Evolutionary conservation across 2,797 vertebrate species (phyloP).

Genomic region (Silurus lanzhouensis): DNA sequence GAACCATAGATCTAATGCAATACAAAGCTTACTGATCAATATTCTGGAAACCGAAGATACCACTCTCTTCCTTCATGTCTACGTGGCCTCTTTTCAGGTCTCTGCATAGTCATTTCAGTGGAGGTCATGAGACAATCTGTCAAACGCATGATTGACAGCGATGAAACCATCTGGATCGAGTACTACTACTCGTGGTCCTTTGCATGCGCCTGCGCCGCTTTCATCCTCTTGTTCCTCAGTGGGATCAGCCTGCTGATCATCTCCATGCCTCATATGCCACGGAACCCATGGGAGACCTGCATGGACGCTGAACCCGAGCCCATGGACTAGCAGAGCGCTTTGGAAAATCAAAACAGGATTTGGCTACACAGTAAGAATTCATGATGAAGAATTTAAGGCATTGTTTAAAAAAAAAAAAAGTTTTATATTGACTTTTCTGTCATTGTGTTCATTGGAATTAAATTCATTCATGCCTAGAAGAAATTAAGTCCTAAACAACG

Average conservation of each 20-base stretch:
- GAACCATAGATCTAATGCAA: not conserved
- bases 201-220: constrained; percentile 88
- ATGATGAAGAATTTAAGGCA: not conserved
- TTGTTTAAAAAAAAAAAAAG: not conserved
- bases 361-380: constrained; percentile 22
- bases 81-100: constrained; percentile 71
- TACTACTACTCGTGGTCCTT: constrained; percentile 97
- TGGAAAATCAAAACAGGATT: not conserved
- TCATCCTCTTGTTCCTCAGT: constrained; percentile 88
- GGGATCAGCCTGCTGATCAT: constrained; percentile 87
- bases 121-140: constrained; percentile 96
- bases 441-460: not conserved
- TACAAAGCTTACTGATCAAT: constrained; percentile 18
- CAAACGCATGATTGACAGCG: constrained; percentile 91
- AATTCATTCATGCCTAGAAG: not conserved
- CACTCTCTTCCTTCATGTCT: not conserved
- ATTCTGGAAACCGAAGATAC: constrained; percentile 36
- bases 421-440: constrained; percentile 7
- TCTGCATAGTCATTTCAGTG: constrained; percentile 92
- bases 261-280: constrained; percentile 94
- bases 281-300: constrained; percentile 97
- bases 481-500: not conserved
- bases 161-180: constrained; percentile 91
- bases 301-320: constrained; percentile 92
- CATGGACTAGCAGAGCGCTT: constrained; percentile 65